Base-by-base conservation (phyloP, 2,888 invertebrate genomes). In the Dryocosmus kuriphilus region DNA sequence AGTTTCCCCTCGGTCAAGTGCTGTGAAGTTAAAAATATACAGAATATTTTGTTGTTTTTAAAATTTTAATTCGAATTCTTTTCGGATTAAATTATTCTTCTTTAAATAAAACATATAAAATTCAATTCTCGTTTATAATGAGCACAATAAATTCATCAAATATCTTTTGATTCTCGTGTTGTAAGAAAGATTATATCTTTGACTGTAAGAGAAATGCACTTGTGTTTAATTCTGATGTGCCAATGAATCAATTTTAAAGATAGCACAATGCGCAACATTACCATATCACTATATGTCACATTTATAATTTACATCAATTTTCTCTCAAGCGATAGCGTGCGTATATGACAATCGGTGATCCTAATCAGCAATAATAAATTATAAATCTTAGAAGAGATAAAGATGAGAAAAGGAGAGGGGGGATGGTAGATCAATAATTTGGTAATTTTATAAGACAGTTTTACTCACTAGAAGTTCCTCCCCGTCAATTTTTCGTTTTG, bases 1-100 rank as follows among this genome's bases (percentile, higher is more conserved):
- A 92, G 85, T 83, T 90, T 90, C 81, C 90, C 90, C 87, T 91
- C 91, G 27, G 91, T 91, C 84, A 92, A 89, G 86, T 89, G 89
- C 92, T 92, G 88, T 78, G 89, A 86, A 80, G n/a, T n/a, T n/a
- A n/a, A n/a, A n/a, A n/a, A n/a, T n/a, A n/a, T n/a, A n/a, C n/a
- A n/a, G n/a, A n/a, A n/a, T n/a, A n/a, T n/a, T n/a, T n/a, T n/a
- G n/a, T n/a, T n/a, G n/a, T n/a, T n/a, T n/a, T n/a, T n/a, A n/a
- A n/a, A n/a, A n/a, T n/a, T n/a, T n/a, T n/a, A n/a, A n/a, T n/a
- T n/a, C 11, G 71, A 35, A 74, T 71, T 6, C 1, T 67, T 35
- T 74, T 11, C 9, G 11, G 8, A 73, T 11, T 19, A n/a, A 71
- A 38, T 38, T 32, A 67, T 30, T n/a, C n/a, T 32, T 9, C 41